Percentiles rank a stretch among this genome's conserved stretches.
Conservation (phyloP, 2,888 invertebrate genomes). For the Cryptophagus acutangulus region DNA sequence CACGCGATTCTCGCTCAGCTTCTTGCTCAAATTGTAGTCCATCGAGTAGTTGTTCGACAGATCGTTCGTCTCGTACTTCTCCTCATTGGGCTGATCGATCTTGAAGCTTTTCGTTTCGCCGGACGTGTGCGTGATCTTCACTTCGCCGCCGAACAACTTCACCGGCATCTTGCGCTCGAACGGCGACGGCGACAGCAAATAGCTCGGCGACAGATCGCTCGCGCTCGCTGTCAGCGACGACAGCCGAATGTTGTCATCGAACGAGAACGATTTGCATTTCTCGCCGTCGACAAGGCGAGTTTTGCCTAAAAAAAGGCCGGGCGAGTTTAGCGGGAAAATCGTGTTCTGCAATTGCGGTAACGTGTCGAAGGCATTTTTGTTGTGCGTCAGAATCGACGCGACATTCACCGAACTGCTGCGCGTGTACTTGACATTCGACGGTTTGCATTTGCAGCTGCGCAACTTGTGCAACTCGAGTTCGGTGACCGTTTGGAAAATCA, state of each 20-base stretch:
- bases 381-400: conserved; percentile 47
- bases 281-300: conserved; percentile 69
- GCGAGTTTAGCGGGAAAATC: conserved; percentile 65
- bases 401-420: conserved; percentile 48
- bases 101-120: conserved; percentile 60
- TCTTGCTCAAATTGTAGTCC: too few relatives aligned
- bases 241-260: conserved; percentile 36
- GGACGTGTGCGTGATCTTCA: conserved; percentile 65
- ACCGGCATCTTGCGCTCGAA: conserved; percentile 44
- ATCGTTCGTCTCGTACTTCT: conserved; percentile 16
- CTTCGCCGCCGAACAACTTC: conserved; percentile 75
- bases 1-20: conserved; percentile 55
- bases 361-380: conserved; percentile 47
- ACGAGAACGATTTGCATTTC: conserved; percentile 46
- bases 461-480: conserved; percentile 75
- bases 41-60: too few relatives aligned
- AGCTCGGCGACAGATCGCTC: conserved; percentile 28
- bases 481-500: conserved; percentile 73
- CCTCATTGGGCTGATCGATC: conserved; percentile 40
- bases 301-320: conserved; percentile 76
- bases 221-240: conserved; percentile 19
- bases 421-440: conserved; percentile 41
- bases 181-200: conserved; percentile 39
- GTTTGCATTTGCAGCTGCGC: conserved; percentile 70
- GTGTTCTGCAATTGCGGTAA: conserved; percentile 44